These are phyloP conservation scores for Diceros bicornis DNA, from an alignment of 2,797 vertebrate species.

Conservation along the genomic window DNA sequence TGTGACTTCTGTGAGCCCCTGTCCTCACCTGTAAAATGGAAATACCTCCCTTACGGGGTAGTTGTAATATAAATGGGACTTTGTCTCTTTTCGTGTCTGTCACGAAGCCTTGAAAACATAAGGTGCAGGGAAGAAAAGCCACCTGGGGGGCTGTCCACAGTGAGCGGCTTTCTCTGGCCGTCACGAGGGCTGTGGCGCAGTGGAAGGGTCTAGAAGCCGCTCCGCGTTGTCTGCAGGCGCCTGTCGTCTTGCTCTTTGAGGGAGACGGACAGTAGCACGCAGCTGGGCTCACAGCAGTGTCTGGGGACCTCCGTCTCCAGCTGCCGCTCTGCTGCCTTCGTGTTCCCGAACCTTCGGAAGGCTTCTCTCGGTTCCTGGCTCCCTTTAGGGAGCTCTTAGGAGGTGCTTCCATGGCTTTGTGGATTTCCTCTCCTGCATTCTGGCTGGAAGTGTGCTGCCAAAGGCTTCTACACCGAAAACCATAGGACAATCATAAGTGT, in stretches of 20 bases:
- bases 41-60: neutral
- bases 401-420: neutral
- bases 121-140: neutral
- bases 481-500: conserved; percentile 1
- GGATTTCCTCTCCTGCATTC: neutral
- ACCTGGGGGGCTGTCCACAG: neutral
- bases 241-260: neutral
- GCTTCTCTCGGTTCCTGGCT: neutral
- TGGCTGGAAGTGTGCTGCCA: conserved; percentile 7
- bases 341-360: neutral
- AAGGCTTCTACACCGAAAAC: conserved; percentile 22
- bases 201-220: neutral
- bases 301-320: neutral
- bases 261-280: neutral
- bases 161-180: neutral
- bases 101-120: neutral
- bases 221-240: neutral
- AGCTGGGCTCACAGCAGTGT: neutral
- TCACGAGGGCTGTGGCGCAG: neutral
- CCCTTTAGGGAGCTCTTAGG: neutral
- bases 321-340: neutral
- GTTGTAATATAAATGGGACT: neutral
- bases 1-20: neutral
- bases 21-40: neutral
- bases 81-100: neutral